These are phyloP conservation scores for Periophthalmus magnuspinnatus DNA, from an alignment of 2,797 vertebrate species.

Conservation along the genomic window DNA sequence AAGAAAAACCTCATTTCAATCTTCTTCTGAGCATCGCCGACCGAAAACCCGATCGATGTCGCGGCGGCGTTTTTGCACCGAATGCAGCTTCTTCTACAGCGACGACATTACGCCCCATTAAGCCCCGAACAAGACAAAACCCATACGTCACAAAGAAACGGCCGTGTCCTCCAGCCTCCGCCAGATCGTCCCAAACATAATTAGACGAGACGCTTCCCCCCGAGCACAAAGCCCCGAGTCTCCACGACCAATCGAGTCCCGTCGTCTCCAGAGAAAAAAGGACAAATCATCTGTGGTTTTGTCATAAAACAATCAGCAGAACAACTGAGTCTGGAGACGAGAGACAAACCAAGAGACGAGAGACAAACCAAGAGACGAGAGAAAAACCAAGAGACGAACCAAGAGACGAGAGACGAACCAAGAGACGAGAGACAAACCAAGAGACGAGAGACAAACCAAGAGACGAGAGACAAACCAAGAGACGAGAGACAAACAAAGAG, in stretches of 20 bases:
- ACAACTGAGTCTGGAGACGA: background rate
- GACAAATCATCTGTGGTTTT: background rate
- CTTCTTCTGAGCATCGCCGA: background rate
- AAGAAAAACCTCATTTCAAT: background rate
- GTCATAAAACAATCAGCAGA: background rate
- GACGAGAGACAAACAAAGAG: too few relatives aligned
- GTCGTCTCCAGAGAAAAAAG: background rate
- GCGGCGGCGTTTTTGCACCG: background rate
- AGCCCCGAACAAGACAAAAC: conserved; percentile 15
- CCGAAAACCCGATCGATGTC: conserved; percentile 20
- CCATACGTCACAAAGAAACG: conserved; percentile 26
- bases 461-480: too few relatives aligned
- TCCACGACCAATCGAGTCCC: background rate
- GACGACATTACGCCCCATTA: conserved; percentile 11
- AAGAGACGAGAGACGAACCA: too few relatives aligned
- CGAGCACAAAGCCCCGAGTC: background rate
- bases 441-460: too few relatives aligned
- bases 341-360: background rate
- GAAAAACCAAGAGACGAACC: too few relatives aligned
- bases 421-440: too few relatives aligned
- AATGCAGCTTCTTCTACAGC: background rate
- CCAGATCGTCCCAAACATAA: background rate
- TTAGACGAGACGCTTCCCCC: background rate
- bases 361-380: too few relatives aligned
- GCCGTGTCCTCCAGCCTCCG: conserved; percentile 10